Evolutionary conservation across 2,797 vertebrate species (phyloP).

Genomic region (Netta rufina): DNA sequence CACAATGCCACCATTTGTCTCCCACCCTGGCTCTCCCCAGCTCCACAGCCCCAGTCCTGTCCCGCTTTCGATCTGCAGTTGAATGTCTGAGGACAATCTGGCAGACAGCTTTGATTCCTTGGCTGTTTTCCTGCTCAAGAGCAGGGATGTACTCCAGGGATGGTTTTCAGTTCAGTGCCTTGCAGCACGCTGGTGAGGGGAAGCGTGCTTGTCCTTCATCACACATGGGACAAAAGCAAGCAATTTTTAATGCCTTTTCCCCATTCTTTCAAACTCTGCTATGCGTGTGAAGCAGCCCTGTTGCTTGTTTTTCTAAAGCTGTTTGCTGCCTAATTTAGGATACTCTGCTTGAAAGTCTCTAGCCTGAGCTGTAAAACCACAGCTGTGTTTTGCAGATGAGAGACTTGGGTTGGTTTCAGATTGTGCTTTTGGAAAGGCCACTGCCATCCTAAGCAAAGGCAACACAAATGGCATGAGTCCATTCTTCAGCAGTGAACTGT

Average conservation of each 20-base stretch:
- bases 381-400: background rate
- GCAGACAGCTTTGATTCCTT: fast-evolving
- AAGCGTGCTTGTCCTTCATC: fast-evolving
- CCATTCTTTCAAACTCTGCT: fast-evolving
- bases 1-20: fast-evolving
- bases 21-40: background rate
- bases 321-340: background rate
- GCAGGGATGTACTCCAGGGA: background rate
- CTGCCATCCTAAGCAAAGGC: background rate
- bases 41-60: background rate
- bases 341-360: fast-evolving
- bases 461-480: background rate
- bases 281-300: fast-evolving
- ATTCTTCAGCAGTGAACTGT: fast-evolving
- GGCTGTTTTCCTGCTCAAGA: background rate
- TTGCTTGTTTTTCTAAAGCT: background rate
- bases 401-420: background rate
- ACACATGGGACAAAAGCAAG: fast-evolving
- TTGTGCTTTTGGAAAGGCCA: background rate
- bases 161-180: background rate
- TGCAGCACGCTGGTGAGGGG: background rate
- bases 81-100: background rate
- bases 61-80: fast-evolving
- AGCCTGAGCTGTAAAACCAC: background rate
- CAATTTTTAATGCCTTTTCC: background rate